Evolutionary conservation across 2,113 vertebrate genomes (phyloP).

Genomic region (Pterocles gutturalis): DNA sequence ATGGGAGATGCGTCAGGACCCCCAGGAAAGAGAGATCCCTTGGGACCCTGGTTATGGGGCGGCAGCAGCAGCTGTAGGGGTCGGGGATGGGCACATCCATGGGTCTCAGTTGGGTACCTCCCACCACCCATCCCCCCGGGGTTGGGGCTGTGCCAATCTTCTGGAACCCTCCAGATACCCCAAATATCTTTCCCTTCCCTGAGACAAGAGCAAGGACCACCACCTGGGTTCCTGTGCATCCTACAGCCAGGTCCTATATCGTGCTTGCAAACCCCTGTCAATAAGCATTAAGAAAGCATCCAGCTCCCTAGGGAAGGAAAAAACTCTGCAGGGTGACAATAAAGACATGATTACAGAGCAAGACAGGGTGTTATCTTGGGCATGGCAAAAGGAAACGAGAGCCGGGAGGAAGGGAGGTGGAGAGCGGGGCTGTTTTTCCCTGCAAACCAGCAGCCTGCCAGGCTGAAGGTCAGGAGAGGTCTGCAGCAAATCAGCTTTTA

Average conservation of each 20-base stretch:
- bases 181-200: background rate
- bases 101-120: background rate
- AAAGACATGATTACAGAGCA: slow-evolving; percentile 63
- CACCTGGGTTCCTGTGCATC: fast-evolving
- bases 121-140: background rate
- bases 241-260: fast-evolving
- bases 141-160: background rate
- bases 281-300: slow-evolving; percentile 42
- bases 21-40: too few relatives aligned
- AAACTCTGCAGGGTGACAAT: slow-evolving; percentile 45
- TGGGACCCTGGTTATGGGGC: background rate
- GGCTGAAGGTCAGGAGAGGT: slow-evolving; percentile 41
- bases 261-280: background rate
- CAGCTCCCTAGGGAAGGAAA: background rate
- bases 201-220: background rate
- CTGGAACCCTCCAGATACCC: background rate
- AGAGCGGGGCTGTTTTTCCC: background rate
- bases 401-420: background rate
- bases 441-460: background rate
- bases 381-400: background rate
- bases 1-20: background rate
- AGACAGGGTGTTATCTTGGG: slow-evolving; percentile 13
- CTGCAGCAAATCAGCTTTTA: slow-evolving; percentile 24
- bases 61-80: background rate
- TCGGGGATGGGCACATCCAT: background rate